Evolutionary conservation across 1,140 invertebrate genomes (phyloP).

Genomic region (Drosophila seguyi): DNA sequence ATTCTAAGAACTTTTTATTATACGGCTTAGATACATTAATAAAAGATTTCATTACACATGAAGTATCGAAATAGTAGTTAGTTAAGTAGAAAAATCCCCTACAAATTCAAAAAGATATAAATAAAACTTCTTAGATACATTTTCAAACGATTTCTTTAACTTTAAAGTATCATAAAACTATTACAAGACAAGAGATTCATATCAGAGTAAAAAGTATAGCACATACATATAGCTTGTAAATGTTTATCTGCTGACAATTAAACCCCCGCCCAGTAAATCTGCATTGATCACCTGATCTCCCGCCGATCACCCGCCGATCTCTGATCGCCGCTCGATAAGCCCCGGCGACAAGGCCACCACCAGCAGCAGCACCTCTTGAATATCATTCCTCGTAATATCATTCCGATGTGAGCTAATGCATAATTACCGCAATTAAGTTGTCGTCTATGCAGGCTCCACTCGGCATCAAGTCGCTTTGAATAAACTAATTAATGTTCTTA

Average conservation of each 20-base stretch:
- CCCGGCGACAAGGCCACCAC: conserved; percentile 18
- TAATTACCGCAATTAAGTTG: conserved; percentile 81
- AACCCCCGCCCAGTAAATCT: background rate
- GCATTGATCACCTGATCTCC: background rate
- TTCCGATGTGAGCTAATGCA: conserved; percentile 61
- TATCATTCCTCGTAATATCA: conserved; percentile 13
- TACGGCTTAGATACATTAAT: background rate
- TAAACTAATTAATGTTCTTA: conserved; percentile 78
- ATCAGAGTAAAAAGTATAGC: background rate
- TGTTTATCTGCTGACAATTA: conserved; percentile 5
- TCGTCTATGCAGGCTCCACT: conserved; percentile 44
- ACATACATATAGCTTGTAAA: background rate
- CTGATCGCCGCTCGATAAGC: conserved; percentile 28
- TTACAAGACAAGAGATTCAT: background rate
- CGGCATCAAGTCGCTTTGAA: conserved; percentile 60
- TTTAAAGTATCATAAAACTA: background rate
- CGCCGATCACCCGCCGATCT: background rate
- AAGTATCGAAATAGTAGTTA: background rate
- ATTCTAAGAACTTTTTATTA: background rate
- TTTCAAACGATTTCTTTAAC: background rate
- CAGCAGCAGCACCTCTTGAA: conserved; percentile 12
- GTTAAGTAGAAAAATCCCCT: background rate
- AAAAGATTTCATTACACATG: background rate
- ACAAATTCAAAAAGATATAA: too few relatives aligned
- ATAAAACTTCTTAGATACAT: background rate